A percentile compares a stretch with the other conserved stretches of the same genome.
Conservation (phyloP, 2,113 vertebrate genomes). For the Tapirus terrestris region DNA sequence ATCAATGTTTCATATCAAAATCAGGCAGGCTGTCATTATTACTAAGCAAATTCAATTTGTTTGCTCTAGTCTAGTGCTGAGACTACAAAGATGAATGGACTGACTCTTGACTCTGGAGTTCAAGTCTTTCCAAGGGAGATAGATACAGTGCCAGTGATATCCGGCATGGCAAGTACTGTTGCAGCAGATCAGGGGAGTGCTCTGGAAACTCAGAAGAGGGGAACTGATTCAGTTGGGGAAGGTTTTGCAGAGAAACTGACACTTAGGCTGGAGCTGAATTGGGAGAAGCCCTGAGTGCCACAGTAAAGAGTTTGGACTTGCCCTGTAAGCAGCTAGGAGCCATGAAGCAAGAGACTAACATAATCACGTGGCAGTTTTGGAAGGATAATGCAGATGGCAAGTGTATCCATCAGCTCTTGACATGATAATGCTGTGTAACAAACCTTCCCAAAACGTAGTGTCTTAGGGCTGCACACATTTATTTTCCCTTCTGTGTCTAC, state of each 20-base stretch:
- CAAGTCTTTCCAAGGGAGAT: neutral
- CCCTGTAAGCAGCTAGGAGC: neutral
- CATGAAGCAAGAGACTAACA: neutral
- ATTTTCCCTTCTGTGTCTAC: neutral
- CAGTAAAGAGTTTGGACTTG: neutral
- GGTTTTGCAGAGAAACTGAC: neutral
- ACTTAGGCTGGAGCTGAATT: neutral
- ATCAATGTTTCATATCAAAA: neutral
- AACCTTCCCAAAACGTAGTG: neutral
- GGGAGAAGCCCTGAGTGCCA: neutral
- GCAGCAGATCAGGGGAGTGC: too few species aligned
- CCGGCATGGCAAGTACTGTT: too few species aligned
- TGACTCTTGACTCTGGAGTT: neutral
- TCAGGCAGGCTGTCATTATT: neutral
- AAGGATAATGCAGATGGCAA: neutral
- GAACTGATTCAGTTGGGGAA: neutral
- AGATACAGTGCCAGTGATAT: neutral
- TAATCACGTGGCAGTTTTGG: neutral
- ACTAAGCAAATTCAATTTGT: neutral
- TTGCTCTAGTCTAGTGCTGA: neutral
- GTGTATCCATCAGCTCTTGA: neutral
- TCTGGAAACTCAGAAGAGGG: neutral
- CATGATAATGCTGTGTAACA: constrained; percentile 21
- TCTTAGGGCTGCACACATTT: neutral
- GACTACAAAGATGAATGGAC: neutral